Evolutionary conservation across 1,140 invertebrate genomes (phyloP), one percentile per base, ranked within the genome.

Genomic region (Drosophila dunni): DNA sequence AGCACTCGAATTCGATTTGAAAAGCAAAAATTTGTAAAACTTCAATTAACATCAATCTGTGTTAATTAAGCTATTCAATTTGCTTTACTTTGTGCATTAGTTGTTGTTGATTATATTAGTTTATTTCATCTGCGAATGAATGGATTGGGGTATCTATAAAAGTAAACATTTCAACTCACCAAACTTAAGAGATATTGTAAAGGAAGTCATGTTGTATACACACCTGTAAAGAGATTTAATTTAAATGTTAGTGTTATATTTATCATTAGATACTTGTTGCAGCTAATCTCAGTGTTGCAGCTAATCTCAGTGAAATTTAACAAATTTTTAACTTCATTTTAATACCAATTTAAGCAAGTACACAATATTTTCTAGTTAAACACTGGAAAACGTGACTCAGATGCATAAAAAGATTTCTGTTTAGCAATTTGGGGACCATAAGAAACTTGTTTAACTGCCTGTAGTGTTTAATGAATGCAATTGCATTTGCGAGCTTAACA

Each of bases 401-500:
- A 20, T 54, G 38, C 15, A 10, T 15, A 2, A 5, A 5, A 1
- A 15, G 34, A 58, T 45, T 42, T 60, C 24, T 29, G 17, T 44
- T 33, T 8, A 9, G 36, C 53, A 20, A 24, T 68, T 68, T 61
- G 44, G 7, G 17, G 15, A 7, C 11, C 10, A 4, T n/a, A n/a
- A 13, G 33, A 24, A 6, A 5, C 15, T 17, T 36, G 24, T 61
- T 70, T 54, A 57, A 64, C 34, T 38, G 50, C 40, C n/a, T 63
- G 67, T 63, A 57, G n/a, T 64, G 42, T 64, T 71, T 71, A 64
- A 50, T 48, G 50, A 9, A 13, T 50, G 42, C 68, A 71, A 34
- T 40, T 64, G 68, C 60, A 64, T 48, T 64, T 64, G 61, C 61
- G 57, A 48, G 51, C n/a, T 71, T 64, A 71, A 71, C 60, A 56